A percentile compares a stretch with the other conserved stretches of the same genome.
Conservation (phyloP, 2,797 vertebrate species). For the Propithecus perrieri region DNA sequence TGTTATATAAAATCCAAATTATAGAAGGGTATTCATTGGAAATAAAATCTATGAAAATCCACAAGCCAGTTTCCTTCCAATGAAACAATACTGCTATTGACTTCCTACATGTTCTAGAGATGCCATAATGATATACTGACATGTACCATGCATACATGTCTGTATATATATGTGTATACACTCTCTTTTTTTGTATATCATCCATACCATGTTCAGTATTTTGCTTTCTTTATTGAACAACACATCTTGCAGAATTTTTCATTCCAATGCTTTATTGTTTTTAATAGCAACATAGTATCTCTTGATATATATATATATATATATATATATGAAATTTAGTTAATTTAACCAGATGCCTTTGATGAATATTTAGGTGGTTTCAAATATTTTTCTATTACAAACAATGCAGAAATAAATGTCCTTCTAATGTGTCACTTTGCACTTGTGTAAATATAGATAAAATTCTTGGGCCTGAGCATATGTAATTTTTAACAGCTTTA, state of each 20-base stretch:
- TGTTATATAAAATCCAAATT: neutral
- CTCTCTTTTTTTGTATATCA: neutral
- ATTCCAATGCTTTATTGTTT: neutral
- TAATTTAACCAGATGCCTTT: neutral
- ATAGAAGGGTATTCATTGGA: neutral
- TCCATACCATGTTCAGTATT: neutral
- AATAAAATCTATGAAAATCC: neutral
- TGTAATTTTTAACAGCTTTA: neutral
- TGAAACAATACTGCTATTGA: neutral
- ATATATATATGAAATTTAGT: neutral
- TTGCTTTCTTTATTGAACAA: neutral
- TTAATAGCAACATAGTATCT: neutral
- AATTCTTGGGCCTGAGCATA: neutral
- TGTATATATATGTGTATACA: neutral
- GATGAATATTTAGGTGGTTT: neutral
- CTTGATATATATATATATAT: neutral
- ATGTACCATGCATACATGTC: neutral
- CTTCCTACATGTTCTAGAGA: neutral
- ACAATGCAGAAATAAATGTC: neutral
- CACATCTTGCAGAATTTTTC: neutral
- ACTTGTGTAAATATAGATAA: neutral
- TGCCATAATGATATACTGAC: neutral
- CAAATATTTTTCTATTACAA: neutral
- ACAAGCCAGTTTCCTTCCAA: neutral
- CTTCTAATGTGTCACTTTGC: neutral